Percentiles rank a stretch among this genome's conserved stretches.
These are phyloP conservation scores for Gila robusta DNA, from an alignment of 2,797 vertebrate species.

Conservation along the genomic window DNA sequence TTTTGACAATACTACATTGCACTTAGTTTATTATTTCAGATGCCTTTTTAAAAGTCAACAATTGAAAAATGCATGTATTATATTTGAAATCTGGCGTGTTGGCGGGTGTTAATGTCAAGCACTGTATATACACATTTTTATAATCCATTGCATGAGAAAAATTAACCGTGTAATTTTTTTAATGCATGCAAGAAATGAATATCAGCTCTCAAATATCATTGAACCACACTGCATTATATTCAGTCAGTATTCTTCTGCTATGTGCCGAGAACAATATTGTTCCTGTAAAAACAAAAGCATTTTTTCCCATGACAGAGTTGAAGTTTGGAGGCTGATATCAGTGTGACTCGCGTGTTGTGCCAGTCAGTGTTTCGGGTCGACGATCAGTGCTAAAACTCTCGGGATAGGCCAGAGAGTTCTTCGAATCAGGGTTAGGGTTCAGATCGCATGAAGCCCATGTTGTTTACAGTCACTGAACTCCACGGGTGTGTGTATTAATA, in stretches of 20 bases:
- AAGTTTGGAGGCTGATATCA: too few species aligned
- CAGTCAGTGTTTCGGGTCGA: background rate
- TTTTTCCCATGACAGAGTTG: background rate
- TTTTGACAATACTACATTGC: too few species aligned
- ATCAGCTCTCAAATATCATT: background rate
- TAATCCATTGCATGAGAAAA: background rate
- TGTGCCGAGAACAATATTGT: background rate
- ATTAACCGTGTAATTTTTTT: background rate
- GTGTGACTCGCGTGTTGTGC: too few species aligned
- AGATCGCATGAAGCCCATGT: background rate
- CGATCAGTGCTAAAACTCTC: too few species aligned
- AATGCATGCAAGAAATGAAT: background rate
- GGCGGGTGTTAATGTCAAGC: too few species aligned
- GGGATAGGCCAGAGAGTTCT: background rate
- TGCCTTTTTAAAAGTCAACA: too few species aligned
- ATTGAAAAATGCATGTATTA: too few species aligned
- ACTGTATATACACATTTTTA: background rate
- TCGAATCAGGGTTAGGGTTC: background rate
- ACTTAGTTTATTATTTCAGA: too few species aligned
- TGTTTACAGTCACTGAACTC: slow-evolving; percentile 19
- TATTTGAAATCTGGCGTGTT: too few species aligned
- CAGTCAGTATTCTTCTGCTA: background rate
- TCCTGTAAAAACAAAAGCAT: background rate
- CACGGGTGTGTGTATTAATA: slow-evolving; percentile 51
- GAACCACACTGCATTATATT: background rate